phyloP scores from a whole-genome alignment of 2,113 vertebrate species.

The Bubo scandiacus region DNA sequence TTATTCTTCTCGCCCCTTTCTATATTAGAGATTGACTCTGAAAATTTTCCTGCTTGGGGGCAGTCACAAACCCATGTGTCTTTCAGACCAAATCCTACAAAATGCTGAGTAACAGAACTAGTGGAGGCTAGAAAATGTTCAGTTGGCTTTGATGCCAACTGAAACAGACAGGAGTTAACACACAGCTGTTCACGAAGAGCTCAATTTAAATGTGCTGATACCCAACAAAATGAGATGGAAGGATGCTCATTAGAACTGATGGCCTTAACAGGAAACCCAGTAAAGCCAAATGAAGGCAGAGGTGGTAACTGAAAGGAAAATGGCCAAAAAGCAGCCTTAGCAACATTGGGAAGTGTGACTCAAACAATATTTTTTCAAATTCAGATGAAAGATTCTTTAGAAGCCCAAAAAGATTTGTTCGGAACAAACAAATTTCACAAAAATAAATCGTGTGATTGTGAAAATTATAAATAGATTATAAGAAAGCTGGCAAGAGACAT shows the following conservation, averaged over 20 bases:
- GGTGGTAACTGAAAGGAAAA: neutral
- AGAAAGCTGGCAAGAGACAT: neutral
- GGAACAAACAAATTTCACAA: neutral
- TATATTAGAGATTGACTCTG: neutral
- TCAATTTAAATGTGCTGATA: neutral
- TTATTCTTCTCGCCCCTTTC: neutral
- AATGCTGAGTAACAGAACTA: neutral
- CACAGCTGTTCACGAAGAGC: rapidly evolving
- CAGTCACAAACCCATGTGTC: neutral
- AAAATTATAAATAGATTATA: neutral
- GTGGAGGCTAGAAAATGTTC: neutral
- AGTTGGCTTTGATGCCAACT: neutral
- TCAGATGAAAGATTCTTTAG: neutral
- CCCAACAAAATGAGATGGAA: neutral
- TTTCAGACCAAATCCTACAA: neutral
- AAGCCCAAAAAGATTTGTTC: neutral
- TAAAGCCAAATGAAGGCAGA: neutral
- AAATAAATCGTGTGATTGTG: neutral
- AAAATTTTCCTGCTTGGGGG: neutral
- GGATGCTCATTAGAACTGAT: neutral
- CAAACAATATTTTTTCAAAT: neutral
- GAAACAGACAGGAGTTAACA: neutral
- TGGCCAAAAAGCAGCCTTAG: neutral
- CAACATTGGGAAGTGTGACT: neutral
- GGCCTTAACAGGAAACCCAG: neutral